These are phyloP conservation scores for Neogobius melanostomus DNA, from an alignment of 2,113 vertebrate genomes.

Conservation along the genomic window DNA sequence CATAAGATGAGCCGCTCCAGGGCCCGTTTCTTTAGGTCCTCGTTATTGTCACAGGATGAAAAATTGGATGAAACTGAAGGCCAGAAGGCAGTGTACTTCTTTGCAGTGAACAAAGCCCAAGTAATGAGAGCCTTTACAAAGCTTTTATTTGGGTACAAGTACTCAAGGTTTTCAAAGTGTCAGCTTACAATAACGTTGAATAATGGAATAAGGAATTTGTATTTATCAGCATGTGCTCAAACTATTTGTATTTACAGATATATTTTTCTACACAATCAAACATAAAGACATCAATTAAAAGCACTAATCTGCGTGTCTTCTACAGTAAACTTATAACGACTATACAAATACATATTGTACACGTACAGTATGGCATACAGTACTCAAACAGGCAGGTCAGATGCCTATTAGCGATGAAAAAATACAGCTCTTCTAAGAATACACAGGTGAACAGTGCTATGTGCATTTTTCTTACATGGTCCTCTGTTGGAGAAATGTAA, in stretches of 20 bases:
- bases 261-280: slow-evolving; percentile 40
- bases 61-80: slow-evolving; percentile 53
- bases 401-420: slow-evolving; percentile 21
- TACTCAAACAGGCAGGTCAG: slow-evolving; percentile 11
- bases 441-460: slow-evolving; percentile 45
- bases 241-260: slow-evolving; percentile 24
- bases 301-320: slow-evolving; percentile 30
- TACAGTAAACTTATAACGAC: slow-evolving; percentile 24
- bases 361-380: slow-evolving; percentile 27
- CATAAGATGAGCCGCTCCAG: slow-evolving; percentile 49
- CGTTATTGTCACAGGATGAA: slow-evolving; percentile 52
- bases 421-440: slow-evolving; percentile 8
- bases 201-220: slow-evolving; percentile 35
- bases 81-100: slow-evolving; percentile 24
- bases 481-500: background rate
- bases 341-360: slow-evolving; percentile 47
- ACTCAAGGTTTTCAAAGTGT: slow-evolving; percentile 13
- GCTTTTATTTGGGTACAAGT: slow-evolving; percentile 20
- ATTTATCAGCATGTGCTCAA: slow-evolving; percentile 59
- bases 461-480: slow-evolving; percentile 8
- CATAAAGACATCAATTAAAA: slow-evolving; percentile 17
- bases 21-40: slow-evolving; percentile 37
- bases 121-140: slow-evolving; percentile 39
- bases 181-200: background rate
- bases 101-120: slow-evolving; percentile 52